A percentile compares a stretch with the other conserved stretches of the same genome.
Conservation (phyloP, 2,888 invertebrate species). For the Eupithecia abbreviata region DNA sequence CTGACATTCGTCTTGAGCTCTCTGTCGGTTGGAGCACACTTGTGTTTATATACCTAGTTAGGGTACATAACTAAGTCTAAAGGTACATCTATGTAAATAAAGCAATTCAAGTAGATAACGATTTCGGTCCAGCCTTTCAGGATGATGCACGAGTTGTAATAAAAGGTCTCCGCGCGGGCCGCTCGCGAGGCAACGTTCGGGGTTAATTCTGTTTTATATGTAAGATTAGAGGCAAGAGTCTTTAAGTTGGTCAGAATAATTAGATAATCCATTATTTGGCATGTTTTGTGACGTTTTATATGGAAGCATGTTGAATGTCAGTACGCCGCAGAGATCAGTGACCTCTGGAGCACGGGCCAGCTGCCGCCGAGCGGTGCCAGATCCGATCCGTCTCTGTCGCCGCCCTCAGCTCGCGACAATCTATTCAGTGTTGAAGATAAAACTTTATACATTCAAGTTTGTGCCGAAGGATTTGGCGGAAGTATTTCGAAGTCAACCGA, state of each 20-base stretch:
- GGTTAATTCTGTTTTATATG: background rate
- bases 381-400: background rate
- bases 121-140: background rate
- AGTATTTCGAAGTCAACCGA: background rate
- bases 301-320: too few species aligned
- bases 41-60: background rate
- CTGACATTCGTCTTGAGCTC: background rate
- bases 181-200: background rate
- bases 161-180: background rate
- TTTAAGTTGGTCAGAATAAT: too few species aligned
- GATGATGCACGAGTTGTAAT: background rate
- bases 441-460: constrained; percentile 19
- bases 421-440: constrained; percentile 22
- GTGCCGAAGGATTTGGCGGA: constrained; percentile 3
- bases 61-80: background rate
- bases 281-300: too few species aligned
- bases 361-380: background rate
- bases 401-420: background rate
- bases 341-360: background rate
- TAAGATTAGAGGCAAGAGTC: background rate
- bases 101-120: background rate
- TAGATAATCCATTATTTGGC: too few species aligned
- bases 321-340: too few species aligned
- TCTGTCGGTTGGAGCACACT: too few species aligned
- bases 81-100: background rate